Evolutionary conservation across 2,113 vertebrate species (phyloP).

Genomic region (Mastomys natalensis): DNA sequence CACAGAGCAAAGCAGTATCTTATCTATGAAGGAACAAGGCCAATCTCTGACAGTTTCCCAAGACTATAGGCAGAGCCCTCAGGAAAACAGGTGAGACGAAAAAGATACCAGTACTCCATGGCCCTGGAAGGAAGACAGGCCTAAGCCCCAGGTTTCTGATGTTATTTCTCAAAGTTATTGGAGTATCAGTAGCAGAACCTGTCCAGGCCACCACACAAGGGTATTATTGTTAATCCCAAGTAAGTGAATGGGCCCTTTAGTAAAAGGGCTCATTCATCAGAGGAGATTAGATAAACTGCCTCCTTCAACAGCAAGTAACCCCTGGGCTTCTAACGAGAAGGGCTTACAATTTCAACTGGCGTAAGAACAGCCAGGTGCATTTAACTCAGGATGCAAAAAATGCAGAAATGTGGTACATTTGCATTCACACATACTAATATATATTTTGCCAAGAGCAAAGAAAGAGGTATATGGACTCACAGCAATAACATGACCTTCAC

Average conservation of each 20-base stretch:
- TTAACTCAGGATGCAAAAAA: neutral
- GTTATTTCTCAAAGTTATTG: conserved; percentile 50
- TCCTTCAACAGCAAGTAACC: conserved; percentile 74
- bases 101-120: neutral
- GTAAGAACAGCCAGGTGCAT: neutral
- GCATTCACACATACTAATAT: neutral
- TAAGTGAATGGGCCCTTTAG: conserved; percentile 79
- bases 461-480: neutral
- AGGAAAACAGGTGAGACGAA: neutral
- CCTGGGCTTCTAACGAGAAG: conserved; percentile 50
- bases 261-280: conserved; percentile 77
- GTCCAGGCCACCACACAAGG: conserved; percentile 74
- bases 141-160: conserved; percentile 38
- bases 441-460: neutral
- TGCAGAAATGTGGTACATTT: neutral
- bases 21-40: neutral
- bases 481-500: neutral
- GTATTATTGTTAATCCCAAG: conserved; percentile 78
- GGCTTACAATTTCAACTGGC: neutral
- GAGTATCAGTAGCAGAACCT: conserved; percentile 67
- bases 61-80: neutral
- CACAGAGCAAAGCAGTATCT: neutral
- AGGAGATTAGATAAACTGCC: conserved; percentile 57
- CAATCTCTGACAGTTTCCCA: neutral
- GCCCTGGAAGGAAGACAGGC: conserved; percentile 60